These are phyloP conservation scores for Calephelis nemesis DNA, from an alignment of 1,140 invertebrate species.

Conservation along the genomic window DNA sequence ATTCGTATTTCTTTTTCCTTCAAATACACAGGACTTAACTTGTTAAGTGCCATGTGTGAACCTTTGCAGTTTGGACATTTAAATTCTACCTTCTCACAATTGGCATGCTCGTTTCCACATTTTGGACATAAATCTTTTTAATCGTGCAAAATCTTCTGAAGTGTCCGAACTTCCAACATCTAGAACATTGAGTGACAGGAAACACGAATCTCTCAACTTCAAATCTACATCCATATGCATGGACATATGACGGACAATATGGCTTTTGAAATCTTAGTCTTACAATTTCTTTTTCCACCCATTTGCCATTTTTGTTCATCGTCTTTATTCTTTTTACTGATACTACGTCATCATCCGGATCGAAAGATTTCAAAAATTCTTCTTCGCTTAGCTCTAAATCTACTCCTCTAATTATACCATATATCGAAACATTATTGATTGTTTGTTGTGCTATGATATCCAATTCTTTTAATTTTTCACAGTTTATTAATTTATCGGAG, in stretches of 20 bases:
- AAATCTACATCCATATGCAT: slow-evolving; percentile 25
- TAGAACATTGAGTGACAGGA: slow-evolving; percentile 27
- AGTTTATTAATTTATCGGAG: slow-evolving; percentile 29
- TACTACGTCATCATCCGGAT: slow-evolving; percentile 24
- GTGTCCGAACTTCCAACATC: slow-evolving; percentile 36
- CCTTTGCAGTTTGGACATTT: slow-evolving; percentile 33
- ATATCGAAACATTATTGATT: slow-evolving; percentile 18
- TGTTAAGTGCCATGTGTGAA: slow-evolving; percentile 28
- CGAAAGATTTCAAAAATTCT: slow-evolving; percentile 24
- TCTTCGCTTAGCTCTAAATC: slow-evolving; percentile 30
- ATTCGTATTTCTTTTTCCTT: slow-evolving; percentile 32
- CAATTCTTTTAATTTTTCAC: slow-evolving; percentile 27
- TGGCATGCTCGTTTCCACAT: slow-evolving; percentile 1
- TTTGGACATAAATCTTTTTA: slow-evolving; percentile 33
- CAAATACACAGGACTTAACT: slow-evolving; percentile 25
- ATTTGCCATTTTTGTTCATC: slow-evolving; percentile 24
- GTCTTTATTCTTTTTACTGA: slow-evolving; percentile 34
- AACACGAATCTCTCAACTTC: slow-evolving; percentile 30
- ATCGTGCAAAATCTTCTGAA: slow-evolving; percentile 18
- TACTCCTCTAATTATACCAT: slow-evolving; percentile 30
- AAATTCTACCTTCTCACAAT: slow-evolving; percentile 14
- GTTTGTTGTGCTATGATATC: slow-evolving; percentile 25
- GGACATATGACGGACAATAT: slow-evolving; percentile 22
- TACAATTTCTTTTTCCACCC: slow-evolving; percentile 34
- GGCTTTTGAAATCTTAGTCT: slow-evolving; percentile 30